Percentiles rank a stretch among this genome's conserved stretches.
phyloP scores from a whole-genome alignment of 2,113 vertebrate genomes.

The Brachyhypopomus occidentalis region DNA sequence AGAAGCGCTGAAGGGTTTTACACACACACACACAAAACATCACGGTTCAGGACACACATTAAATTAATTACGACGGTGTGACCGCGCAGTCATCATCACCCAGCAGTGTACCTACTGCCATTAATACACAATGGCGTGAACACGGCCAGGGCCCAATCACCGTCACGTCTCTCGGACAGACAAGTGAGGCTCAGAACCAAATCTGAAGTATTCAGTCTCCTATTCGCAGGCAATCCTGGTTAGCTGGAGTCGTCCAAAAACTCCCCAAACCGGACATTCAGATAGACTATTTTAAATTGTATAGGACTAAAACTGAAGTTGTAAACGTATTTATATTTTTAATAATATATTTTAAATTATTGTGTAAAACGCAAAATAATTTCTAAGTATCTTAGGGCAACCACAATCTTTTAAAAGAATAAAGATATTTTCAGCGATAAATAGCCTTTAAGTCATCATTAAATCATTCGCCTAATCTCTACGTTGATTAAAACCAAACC shows the following conservation, averaged over 20 bases:
- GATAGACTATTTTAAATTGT: neutral
- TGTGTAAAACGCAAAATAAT: neutral
- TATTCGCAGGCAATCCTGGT: conserved; percentile 26
- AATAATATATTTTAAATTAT: too few species aligned
- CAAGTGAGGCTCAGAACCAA: conserved; percentile 56
- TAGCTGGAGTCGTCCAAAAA: conserved; percentile 26
- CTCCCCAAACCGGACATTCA: neutral
- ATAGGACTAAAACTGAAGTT: neutral
- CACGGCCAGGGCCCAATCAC: conserved; percentile 58
- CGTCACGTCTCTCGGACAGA: conserved; percentile 62
- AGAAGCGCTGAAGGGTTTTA: conserved; percentile 12
- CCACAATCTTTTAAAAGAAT: neutral
- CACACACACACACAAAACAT: too few species aligned
- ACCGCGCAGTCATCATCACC: conserved; percentile 68
- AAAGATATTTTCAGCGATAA: neutral
- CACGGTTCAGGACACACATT: conserved; percentile 55
- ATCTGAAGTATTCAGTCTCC: conserved; percentile 46
- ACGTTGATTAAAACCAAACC: too few species aligned
- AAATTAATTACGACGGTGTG: conserved; percentile 78
- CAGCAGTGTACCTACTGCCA: conserved; percentile 70
- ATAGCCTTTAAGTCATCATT: too few species aligned
- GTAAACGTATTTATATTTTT: neutral
- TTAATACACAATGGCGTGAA: conserved; percentile 67
- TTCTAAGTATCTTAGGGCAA: neutral
- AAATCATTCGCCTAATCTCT: too few species aligned